Base-by-base conservation (phyloP, 2,113 vertebrate genomes). In the Barnardius zonarius region DNA sequence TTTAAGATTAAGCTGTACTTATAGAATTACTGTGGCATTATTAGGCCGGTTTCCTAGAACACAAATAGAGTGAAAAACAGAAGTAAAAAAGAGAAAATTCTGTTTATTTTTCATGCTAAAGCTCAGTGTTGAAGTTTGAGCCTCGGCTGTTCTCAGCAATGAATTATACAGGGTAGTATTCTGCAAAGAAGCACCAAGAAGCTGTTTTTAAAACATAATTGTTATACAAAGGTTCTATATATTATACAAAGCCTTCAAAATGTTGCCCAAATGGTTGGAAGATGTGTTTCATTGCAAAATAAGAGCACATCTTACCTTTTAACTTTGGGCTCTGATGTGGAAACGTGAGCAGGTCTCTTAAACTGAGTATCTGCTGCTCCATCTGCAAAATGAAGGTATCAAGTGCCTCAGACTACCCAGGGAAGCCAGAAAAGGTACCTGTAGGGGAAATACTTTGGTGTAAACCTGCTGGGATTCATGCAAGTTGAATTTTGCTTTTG, bases 1-100 rank as follows among this genome's bases (percentile, higher is more conserved):
- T 98, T 96, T 95, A 96, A 97, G 94, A 97, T 97, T 97, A 97
- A 97, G 89, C 80, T 93, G 92, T 79, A 94, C 90, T 95, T 96
- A 76, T 33, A 90, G 97, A 98, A 97, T 95, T 97, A 97, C 94
- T 79, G 7, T 31, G 20, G 77, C 62, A 35, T 87, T 96, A 95
- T 90, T 92, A 92, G 63, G 59, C 84, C 20, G 28, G 70, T 93
- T 94, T 97, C 93, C 88, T 95, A 52, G 51, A 95, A 92, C 88
- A 86, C 83, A 92, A 94, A 95, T 97, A 95, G 95, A 96, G 97
- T 76, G 77, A 92, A 86, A 92, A 96, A 77, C 35, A 75, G 78
- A 69, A 49, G 59, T 43, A 83, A 88, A 87, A 89, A 83, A 22
- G 16, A 87, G 24, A 49, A 95, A 90, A 94, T 80, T 85, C 83